phyloP scores from a whole-genome alignment of 1,140 invertebrate genomes.

The Papilio polytes region DNA sequence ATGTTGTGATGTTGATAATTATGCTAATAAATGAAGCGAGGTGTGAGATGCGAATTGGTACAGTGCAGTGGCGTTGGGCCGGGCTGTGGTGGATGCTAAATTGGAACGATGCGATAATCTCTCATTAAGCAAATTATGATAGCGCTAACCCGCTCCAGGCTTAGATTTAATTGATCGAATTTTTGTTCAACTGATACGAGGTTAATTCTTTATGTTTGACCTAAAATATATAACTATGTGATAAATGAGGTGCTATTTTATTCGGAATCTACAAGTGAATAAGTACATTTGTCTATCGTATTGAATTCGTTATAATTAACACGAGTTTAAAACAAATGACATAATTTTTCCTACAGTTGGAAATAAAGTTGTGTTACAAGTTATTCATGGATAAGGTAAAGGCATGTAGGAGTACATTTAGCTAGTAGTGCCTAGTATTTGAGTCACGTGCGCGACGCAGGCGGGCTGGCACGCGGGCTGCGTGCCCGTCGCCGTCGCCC shows the following conservation, averaged over 20 bases:
- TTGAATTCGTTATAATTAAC: neutral
- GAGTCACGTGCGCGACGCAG: conserved; percentile 3
- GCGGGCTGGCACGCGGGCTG: neutral
- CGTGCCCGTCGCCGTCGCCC: neutral
- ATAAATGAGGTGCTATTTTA: too few relatives aligned
- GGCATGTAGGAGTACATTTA: neutral
- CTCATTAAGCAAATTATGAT: neutral
- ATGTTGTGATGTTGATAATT: neutral
- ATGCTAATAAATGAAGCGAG: neutral
- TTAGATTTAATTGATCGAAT: neutral
- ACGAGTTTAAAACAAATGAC: neutral
- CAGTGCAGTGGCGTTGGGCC: neutral
- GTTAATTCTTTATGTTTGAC: too few relatives aligned
- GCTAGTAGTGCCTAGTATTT: neutral
- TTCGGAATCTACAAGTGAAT: too few relatives aligned
- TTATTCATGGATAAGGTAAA: neutral
- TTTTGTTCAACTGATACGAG: neutral
- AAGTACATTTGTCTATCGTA: too few relatives aligned
- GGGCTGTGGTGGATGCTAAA: neutral
- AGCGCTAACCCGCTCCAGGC: neutral
- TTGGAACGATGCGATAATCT: neutral
- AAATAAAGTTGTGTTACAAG: neutral
- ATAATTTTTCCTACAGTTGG: neutral
- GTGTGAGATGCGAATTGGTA: neutral
- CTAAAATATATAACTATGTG: too few relatives aligned